These are phyloP conservation scores for Lepus europaeus DNA, from an alignment of 2,113 vertebrate genomes.

Conservation along the genomic window DNA sequence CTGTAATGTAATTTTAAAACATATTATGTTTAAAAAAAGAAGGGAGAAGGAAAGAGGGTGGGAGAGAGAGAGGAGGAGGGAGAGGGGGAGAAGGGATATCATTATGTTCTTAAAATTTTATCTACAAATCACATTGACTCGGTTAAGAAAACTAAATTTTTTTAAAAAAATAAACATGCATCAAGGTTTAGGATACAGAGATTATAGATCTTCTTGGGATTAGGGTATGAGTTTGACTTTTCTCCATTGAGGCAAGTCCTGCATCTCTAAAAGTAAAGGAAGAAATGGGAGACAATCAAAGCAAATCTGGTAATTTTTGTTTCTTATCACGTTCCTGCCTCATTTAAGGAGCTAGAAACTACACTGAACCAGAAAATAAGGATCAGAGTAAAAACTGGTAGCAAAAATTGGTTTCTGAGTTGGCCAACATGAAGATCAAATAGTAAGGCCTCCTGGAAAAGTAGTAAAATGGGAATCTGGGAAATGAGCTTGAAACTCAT, in stretches of 20 bases:
- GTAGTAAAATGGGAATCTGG: neutral
- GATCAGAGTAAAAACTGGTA: neutral
- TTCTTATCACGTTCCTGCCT: neutral
- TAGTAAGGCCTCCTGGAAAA: neutral
- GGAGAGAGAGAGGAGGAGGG: no score
- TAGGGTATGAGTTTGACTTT: neutral
- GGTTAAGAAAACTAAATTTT: no score
- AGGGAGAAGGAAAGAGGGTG: no score
- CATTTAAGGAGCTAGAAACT: slow-evolving; percentile 1
- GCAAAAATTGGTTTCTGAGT: neutral
- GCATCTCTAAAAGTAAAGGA: neutral
- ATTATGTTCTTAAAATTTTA: no score
- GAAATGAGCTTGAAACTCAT: neutral
- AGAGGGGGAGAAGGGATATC: no score
- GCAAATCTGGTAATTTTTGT: neutral
- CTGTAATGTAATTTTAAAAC: no score
- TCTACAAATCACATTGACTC: no score
- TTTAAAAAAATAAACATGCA: slow-evolving; percentile 52
- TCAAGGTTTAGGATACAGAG: slow-evolving; percentile 46
- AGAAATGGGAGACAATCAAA: neutral
- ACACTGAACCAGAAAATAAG: slow-evolving; percentile 21
- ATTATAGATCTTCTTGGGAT: neutral
- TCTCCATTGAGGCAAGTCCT: neutral
- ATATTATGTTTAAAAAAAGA: no score
- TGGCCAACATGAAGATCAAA: neutral